These are phyloP conservation scores for Diabrotica virgifera DNA, from an alignment of 1,140 invertebrate genomes.

Conservation along the genomic window DNA sequence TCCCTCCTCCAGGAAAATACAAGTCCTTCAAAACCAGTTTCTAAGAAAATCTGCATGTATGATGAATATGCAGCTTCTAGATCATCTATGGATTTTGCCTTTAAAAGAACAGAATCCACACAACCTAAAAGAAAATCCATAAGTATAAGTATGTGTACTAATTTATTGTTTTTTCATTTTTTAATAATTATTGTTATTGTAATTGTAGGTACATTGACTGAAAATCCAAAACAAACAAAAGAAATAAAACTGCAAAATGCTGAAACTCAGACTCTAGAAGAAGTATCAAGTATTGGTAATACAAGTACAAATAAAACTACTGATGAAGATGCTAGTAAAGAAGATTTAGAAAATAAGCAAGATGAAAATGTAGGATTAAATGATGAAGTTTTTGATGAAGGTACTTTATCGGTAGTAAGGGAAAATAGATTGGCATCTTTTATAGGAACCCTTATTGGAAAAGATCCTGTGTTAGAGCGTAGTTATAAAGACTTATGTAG, in stretches of 20 bases:
- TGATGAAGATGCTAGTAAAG: slow-evolving; percentile 3
- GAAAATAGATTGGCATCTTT: slow-evolving; percentile 36
- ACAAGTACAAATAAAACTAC: not conserved
- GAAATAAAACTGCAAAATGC: slow-evolving; percentile 31
- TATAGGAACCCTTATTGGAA: slow-evolving; percentile 33
- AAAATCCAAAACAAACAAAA: slow-evolving; percentile 28
- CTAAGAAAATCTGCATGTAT: slow-evolving; percentile 36
- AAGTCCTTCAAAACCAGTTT: slow-evolving; percentile 24
- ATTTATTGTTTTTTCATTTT: not conserved
- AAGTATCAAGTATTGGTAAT: not conserved
- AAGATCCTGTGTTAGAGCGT: slow-evolving; percentile 22
- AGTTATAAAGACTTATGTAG: slow-evolving; percentile 11
- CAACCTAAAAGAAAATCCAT: slow-evolving; percentile 28
- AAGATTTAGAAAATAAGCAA: slow-evolving; percentile 18
- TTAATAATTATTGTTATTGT: slow-evolving; percentile 5
- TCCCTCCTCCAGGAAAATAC: slow-evolving; percentile 22
- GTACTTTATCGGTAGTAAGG: slow-evolving; percentile 33
- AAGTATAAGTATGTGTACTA: slow-evolving; percentile 28
- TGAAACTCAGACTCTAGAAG: slow-evolving; percentile 35
- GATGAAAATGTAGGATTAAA: slow-evolving; percentile 12
- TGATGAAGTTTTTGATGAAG: slow-evolving; percentile 39
- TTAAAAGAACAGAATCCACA: slow-evolving; percentile 23
- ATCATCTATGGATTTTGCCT: slow-evolving; percentile 33
- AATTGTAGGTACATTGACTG: slow-evolving; percentile 27
- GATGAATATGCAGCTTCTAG: slow-evolving; percentile 37